A percentile compares a stretch with the other conserved stretches of the same genome.
Evolutionary conservation across 2,797 vertebrate genomes (phyloP).

Genomic region (Capromys pilorides): DNA sequence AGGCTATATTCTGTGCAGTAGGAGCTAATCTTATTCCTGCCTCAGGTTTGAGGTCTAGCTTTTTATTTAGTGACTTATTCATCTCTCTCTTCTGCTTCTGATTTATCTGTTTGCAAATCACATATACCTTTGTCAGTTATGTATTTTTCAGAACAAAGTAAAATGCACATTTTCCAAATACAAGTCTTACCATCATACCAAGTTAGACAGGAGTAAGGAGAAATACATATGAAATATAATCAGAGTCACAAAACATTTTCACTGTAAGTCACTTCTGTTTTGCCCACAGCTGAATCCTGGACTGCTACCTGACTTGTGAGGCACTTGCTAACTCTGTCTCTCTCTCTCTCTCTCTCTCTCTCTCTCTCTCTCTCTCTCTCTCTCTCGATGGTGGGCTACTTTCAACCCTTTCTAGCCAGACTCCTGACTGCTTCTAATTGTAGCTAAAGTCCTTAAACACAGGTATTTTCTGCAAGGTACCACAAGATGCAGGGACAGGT

Average conservation of each 20-base stretch:
- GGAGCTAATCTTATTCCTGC: background rate
- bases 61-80: background rate
- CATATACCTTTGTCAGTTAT: background rate
- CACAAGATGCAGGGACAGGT: background rate
- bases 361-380: background rate
- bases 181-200: background rate
- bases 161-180: slow-evolving; percentile 25
- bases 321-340: background rate
- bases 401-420: slow-evolving; percentile 37
- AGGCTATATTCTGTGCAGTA: background rate
- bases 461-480: background rate
- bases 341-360: background rate
- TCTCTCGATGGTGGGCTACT: background rate
- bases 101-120: background rate
- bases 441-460: background rate
- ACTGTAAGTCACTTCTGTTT: background rate
- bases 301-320: background rate
- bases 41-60: background rate
- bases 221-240: background rate
- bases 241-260: background rate
- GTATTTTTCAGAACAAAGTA: slow-evolving; percentile 4
- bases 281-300: background rate
- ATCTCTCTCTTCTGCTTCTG: background rate
- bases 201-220: background rate
- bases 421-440: background rate